Conservation (phyloP, 2,113 vertebrate genomes). For the Antennarius striatus region DNA sequence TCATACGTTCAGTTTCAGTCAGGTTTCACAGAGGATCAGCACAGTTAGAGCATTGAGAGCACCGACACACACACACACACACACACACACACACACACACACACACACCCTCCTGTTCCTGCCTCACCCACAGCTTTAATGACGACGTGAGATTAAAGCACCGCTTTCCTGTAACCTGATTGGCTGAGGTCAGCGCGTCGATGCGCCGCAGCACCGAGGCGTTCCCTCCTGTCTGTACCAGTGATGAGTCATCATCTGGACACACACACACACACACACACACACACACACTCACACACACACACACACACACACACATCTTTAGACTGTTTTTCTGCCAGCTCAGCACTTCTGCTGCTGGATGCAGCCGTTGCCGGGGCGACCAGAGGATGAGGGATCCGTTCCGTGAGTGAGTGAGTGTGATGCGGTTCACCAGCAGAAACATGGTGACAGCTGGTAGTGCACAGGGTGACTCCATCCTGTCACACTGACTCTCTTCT, state of each 20-base stretch:
- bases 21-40: constrained; percentile 55
- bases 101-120: too few relatives aligned
- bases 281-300: too few relatives aligned
- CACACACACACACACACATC: neutral
- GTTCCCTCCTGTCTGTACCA: constrained; percentile 16
- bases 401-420: too few relatives aligned
- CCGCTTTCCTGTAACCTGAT: constrained; percentile 66
- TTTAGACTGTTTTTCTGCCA: neutral
- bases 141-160: constrained; percentile 37
- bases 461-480: too few relatives aligned
- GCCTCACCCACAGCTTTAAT: too few relatives aligned
- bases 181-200: constrained; percentile 39
- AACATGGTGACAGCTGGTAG: too few relatives aligned
- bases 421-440: too few relatives aligned
- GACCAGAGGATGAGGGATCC: too few relatives aligned
- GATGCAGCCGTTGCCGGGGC: neutral
- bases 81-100: too few relatives aligned
- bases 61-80: constrained; percentile 21
- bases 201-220: constrained; percentile 18
- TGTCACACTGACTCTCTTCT: too few relatives aligned
- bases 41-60: constrained; percentile 43
- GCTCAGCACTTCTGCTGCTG: neutral
- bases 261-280: constrained; percentile 2
- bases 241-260: constrained; percentile 44
- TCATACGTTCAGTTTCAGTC: too few relatives aligned